Evolutionary conservation across 2,113 vertebrate genomes (phyloP).

Genomic region (Delphinapterus leucas): DNA sequence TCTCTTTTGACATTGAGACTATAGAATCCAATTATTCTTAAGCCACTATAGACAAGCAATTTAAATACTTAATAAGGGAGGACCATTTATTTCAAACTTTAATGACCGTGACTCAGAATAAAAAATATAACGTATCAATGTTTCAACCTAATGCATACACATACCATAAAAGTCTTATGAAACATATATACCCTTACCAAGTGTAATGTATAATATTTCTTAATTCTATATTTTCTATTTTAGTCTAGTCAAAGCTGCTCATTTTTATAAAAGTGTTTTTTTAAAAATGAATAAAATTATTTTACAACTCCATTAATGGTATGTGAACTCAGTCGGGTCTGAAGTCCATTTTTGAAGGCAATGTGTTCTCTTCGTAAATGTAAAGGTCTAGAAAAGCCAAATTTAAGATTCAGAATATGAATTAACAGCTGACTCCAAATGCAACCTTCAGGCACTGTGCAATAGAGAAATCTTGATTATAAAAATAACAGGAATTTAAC

Average conservation of each 20-base stretch:
- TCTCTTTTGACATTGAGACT: background rate
- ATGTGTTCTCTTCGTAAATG: background rate
- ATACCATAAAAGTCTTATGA: background rate
- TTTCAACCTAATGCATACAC: background rate
- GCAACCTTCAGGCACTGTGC: background rate
- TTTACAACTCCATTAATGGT: background rate
- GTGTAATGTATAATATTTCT: background rate
- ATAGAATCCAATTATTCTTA: background rate
- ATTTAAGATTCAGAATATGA: background rate
- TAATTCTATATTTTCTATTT: background rate
- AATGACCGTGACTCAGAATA: background rate
- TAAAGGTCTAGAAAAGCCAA: background rate
- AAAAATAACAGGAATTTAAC: background rate
- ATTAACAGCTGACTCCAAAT: background rate
- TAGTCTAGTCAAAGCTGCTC: background rate
- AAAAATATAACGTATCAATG: background rate
- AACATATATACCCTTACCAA: background rate
- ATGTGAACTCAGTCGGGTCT: background rate
- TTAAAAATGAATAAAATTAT: background rate
- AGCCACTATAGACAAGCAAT: background rate
- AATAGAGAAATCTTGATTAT: background rate
- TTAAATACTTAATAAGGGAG: background rate
- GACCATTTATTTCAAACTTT: background rate
- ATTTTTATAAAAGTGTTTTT: background rate
- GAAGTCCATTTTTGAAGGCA: background rate